phyloP scores from a whole-genome alignment of 2,888 invertebrate genomes.

The Rhagophthalmus giganteus region DNA sequence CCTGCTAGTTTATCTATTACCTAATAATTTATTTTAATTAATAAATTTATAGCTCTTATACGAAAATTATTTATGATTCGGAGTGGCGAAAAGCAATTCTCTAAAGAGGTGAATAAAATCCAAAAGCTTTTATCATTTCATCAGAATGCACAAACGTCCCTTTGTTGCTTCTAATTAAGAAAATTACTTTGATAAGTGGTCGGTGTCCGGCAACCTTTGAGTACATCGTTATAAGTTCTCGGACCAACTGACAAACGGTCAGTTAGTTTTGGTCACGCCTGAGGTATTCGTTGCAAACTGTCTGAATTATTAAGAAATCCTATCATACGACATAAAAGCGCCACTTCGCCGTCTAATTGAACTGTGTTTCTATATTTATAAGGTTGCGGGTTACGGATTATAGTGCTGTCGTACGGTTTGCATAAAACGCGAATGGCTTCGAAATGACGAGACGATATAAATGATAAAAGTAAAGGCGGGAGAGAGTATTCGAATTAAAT shows the following conservation, averaged over 20 bases:
- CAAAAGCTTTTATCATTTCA: constrained; percentile 38
- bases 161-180: constrained; percentile 35
- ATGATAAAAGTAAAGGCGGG: no score
- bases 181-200: constrained; percentile 39
- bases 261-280: constrained; percentile 36
- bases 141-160: constrained; percentile 38
- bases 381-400: constrained; percentile 18
- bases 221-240: constrained; percentile 23
- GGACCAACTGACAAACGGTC: constrained; percentile 30
- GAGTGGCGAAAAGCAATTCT: constrained; percentile 5
- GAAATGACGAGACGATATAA: no score
- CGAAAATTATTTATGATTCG: no score
- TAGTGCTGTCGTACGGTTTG: no score
- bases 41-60: no score
- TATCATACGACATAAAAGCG: constrained; percentile 28
- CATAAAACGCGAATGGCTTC: no score
- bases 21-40: constrained; percentile 11
- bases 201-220: constrained; percentile 37
- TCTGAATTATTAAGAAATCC: constrained; percentile 41
- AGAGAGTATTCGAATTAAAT: no score
- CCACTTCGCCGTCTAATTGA: constrained; percentile 38
- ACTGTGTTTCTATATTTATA: constrained; percentile 25
- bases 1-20: no score
- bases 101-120: constrained; percentile 19
- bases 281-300: constrained; percentile 29